Conservation (phyloP, 2,797 vertebrate species). For the Saguinus oedipus region DNA sequence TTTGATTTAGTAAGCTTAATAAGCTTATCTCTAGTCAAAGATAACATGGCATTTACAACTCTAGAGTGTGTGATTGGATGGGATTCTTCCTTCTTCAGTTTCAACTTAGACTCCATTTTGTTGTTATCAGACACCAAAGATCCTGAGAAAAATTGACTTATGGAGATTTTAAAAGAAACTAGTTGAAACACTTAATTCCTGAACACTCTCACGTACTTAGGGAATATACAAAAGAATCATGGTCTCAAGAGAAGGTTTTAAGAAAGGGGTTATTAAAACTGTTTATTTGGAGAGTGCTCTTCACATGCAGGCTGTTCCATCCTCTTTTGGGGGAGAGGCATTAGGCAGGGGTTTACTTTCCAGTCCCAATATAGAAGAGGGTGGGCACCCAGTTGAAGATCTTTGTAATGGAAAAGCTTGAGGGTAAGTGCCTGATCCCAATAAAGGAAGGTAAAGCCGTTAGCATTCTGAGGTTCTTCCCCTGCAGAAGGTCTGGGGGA, state of each 20-base stretch:
- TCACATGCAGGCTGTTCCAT: background rate
- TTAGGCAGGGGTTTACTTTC: background rate
- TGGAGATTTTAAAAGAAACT: background rate
- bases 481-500: background rate
- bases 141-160: background rate
- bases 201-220: background rate
- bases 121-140: background rate
- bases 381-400: background rate
- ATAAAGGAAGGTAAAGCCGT: background rate
- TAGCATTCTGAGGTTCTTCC: background rate
- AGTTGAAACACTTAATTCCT: background rate
- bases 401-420: background rate
- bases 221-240: background rate
- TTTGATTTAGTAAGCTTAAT: slow-evolving; percentile 41
- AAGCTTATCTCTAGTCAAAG: background rate
- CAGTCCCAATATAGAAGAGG: background rate
- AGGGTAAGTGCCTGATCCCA: background rate
- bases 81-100: background rate
- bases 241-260: background rate
- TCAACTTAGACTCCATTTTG: background rate
- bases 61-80: background rate
- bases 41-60: background rate
- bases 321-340: background rate
- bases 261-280: background rate
- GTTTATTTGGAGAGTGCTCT: background rate